Evolutionary conservation across 2,797 vertebrate species (phyloP).

Genomic region (Ctenopoma kingsleyae): DNA sequence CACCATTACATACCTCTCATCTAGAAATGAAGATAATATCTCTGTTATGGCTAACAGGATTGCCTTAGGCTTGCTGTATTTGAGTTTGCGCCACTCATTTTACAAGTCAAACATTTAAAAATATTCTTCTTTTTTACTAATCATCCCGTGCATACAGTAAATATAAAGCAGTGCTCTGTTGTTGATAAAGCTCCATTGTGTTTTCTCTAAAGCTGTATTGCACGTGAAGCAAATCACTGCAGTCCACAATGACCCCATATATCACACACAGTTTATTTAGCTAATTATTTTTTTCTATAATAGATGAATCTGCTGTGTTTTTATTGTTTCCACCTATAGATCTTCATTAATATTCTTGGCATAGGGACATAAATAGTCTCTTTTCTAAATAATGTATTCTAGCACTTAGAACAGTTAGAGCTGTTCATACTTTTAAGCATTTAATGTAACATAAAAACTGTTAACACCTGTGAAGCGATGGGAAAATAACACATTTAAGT

Average conservation of each 20-base stretch:
- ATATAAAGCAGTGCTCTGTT: conserved; percentile 31
- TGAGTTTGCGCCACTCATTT: conserved; percentile 19
- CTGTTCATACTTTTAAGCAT: conserved; percentile 11
- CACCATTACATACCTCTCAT: not conserved
- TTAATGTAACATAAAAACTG: not conserved
- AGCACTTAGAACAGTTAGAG: conserved; percentile 40
- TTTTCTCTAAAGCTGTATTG: conserved; percentile 46
- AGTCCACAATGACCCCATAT: conserved; percentile 41
- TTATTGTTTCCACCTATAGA: conserved; percentile 49
- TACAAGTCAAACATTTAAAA: conserved; percentile 35
- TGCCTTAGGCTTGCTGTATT: conserved; percentile 22
- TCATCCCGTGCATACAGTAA: conserved; percentile 21
- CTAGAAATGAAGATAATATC: conserved; percentile 9
- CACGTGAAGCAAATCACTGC: conserved; percentile 39
- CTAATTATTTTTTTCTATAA: conserved; percentile 48
- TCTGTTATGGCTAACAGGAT: conserved; percentile 8
- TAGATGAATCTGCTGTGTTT: conserved; percentile 36
- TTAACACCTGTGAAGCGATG: not conserved
- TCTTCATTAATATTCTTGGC: conserved; percentile 42
- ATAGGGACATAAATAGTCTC: conserved; percentile 26
- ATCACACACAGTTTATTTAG: conserved; percentile 35
- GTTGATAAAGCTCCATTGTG: conserved; percentile 48
- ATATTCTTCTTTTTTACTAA: conserved; percentile 15
- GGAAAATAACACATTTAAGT: conserved; percentile 7
- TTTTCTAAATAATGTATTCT: conserved; percentile 35